Evolutionary conservation across 1,140 invertebrate species (phyloP).

Genomic region (Nebria ingens): DNA sequence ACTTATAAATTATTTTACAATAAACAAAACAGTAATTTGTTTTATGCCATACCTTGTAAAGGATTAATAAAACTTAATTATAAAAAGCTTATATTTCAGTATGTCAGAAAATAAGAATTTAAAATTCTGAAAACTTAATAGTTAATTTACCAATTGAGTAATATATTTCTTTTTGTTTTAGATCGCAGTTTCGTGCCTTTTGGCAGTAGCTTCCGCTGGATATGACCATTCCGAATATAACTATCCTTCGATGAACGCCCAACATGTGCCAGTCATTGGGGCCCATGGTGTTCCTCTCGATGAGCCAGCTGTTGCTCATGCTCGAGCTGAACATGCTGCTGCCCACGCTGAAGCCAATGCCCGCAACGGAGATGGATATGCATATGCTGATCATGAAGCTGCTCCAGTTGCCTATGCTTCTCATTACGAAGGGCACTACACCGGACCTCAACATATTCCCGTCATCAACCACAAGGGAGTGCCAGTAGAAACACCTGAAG

Average conservation of each 20-base stretch:
- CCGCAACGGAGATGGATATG: slow-evolving; percentile 29
- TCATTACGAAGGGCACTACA: neutral
- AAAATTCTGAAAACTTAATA: too few species aligned
- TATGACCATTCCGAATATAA: neutral
- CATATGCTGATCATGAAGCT: neutral
- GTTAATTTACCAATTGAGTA: too few species aligned
- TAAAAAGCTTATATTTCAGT: too few species aligned
- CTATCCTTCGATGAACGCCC: neutral
- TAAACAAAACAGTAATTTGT: too few species aligned
- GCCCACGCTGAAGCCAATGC: slow-evolving; percentile 40
- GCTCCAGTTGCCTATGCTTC: slow-evolving; percentile 8
- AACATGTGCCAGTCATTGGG: slow-evolving; percentile 9
- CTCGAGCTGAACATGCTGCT: slow-evolving; percentile 46
- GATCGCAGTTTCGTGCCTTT: neutral
- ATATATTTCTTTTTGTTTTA: too few species aligned
- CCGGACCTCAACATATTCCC: slow-evolving; percentile 32
- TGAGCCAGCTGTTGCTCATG: slow-evolving; percentile 24
- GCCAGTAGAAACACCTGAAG: slow-evolving; percentile 36
- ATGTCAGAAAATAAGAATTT: too few species aligned
- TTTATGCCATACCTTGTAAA: too few species aligned
- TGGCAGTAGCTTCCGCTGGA: neutral
- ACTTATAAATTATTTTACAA: too few species aligned
- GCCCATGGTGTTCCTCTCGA: slow-evolving; percentile 18
- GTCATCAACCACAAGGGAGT: slow-evolving; percentile 21
- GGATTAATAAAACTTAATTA: too few species aligned